Evolutionary conservation across 2,113 vertebrate species (phyloP), one percentile per base, ranked within the genome.

Genomic region (Proteles cristata): DNA sequence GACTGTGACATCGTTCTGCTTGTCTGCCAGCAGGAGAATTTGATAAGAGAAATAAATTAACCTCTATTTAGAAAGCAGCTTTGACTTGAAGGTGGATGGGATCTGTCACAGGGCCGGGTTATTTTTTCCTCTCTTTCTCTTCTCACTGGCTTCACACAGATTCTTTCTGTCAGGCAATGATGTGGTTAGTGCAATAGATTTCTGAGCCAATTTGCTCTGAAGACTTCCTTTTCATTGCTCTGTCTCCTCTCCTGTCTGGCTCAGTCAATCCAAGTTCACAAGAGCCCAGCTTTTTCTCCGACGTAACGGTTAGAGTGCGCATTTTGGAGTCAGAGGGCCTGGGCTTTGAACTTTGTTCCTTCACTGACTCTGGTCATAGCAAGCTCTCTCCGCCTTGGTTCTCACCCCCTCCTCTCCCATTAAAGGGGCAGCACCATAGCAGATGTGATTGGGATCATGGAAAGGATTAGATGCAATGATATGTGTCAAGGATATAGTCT

Each of bases 1-100:
- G 48, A 48, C 82, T 15, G 25, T 23, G 96, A 81, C 96, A 92
- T 84, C 11, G 87, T 85, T 96, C 83, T 96, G 93, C 93, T 74
- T 96, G 89, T 94, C 96, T 96, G 65, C 92, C 74, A 84, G 92
- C 65, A 39, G 90, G 76, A 90, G 74, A 84, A 95, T 93, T 89
- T 89, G 92, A 94, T 91, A 90, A 96, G 90, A 80, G 93, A 94
- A 89, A 96, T 74, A 95, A 91, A 97, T 97, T 93, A 94, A 48
- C 83, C 83, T 97, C 81, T 74, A 9, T 79, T 82, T 85, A 93
- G 95, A 92, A 73, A 84, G 91, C 11, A 12, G 86, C 95, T 89
- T 61, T 76, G 96, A 93, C 69, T 9, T 9, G 28, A 87, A 90
- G 68, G 86, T 68, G 80, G 96, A 90, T 69, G 53, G 77, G 95